Conservation (phyloP, 2,797 vertebrate species). For the Sebastes nivosus region DNA sequence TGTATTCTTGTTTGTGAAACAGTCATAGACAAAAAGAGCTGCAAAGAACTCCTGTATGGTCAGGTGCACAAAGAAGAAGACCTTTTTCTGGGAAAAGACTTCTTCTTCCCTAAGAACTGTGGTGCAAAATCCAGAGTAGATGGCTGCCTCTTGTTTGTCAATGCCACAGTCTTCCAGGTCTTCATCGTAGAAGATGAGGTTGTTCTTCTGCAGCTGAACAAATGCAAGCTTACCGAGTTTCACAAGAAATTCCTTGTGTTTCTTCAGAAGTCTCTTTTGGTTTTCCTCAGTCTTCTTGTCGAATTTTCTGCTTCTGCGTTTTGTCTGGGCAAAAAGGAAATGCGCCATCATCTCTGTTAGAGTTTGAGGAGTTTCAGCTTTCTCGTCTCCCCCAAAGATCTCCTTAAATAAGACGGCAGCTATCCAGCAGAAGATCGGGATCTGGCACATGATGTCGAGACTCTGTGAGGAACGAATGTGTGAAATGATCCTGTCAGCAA, state of each 20-base stretch:
- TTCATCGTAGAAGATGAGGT: constrained; percentile 60
- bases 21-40: constrained; percentile 51
- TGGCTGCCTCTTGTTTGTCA: constrained; percentile 21
- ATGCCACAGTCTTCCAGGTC: constrained; percentile 50
- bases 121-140: constrained; percentile 44
- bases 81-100: constrained; percentile 24
- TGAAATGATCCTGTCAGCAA: constrained; percentile 21
- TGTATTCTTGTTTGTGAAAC: constrained; percentile 33
- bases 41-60: constrained; percentile 72
- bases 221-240: constrained; percentile 67
- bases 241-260: constrained; percentile 46
- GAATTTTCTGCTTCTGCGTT: constrained; percentile 35
- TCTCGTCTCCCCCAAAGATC: neutral
- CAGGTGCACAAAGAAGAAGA: constrained; percentile 64
- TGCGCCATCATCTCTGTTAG: constrained; percentile 65
- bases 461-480: constrained; percentile 42
- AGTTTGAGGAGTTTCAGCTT: constrained; percentile 40
- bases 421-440: constrained; percentile 72
- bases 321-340: constrained; percentile 41
- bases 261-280: neutral
- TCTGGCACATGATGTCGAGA: constrained; percentile 64
- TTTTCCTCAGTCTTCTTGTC: neutral
- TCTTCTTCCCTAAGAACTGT: constrained; percentile 20
- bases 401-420: constrained; percentile 50
- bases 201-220: constrained; percentile 50